Evolutionary conservation across 2,797 vertebrate species (phyloP).

Genomic region (Xiphophorus birchmanni): DNA sequence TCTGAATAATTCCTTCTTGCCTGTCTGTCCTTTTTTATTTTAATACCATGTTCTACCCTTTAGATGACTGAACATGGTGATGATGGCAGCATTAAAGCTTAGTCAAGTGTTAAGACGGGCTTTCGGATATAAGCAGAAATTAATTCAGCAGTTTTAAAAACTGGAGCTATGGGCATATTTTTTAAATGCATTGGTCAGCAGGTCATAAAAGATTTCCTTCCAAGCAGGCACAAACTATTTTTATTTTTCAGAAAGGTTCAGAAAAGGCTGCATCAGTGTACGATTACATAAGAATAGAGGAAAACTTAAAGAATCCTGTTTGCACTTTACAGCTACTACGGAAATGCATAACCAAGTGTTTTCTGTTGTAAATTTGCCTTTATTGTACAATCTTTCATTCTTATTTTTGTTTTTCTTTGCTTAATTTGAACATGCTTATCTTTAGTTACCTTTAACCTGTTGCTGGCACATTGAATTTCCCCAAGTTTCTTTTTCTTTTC

Average conservation of each 20-base stretch:
- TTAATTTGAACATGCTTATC: background rate
- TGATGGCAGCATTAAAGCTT: conserved; percentile 31
- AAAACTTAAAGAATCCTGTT: background rate
- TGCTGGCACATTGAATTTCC: background rate
- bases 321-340: background rate
- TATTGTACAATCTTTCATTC: background rate
- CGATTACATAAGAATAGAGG: background rate
- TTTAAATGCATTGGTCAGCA: conserved; percentile 45
- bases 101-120: conserved; percentile 44
- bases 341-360: background rate
- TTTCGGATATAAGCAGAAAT: conserved; percentile 50
- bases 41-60: conserved; percentile 19
- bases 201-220: conserved; percentile 43
- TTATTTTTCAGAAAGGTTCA: conserved; percentile 18
- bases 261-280: conserved; percentile 9
- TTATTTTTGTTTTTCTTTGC: background rate
- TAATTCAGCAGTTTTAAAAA: conserved; percentile 30
- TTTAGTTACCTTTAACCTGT: background rate
- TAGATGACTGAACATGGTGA: conserved; percentile 24
- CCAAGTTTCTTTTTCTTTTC: background rate
- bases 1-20: conserved; percentile 28
- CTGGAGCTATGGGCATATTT: conserved; percentile 34
- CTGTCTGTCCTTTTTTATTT: conserved; percentile 2
- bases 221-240: conserved; percentile 42
- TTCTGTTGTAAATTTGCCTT: background rate